Evolutionary conservation across 2,797 vertebrate genomes (phyloP).

Genomic region (Pseudochirops cupreus): DNA sequence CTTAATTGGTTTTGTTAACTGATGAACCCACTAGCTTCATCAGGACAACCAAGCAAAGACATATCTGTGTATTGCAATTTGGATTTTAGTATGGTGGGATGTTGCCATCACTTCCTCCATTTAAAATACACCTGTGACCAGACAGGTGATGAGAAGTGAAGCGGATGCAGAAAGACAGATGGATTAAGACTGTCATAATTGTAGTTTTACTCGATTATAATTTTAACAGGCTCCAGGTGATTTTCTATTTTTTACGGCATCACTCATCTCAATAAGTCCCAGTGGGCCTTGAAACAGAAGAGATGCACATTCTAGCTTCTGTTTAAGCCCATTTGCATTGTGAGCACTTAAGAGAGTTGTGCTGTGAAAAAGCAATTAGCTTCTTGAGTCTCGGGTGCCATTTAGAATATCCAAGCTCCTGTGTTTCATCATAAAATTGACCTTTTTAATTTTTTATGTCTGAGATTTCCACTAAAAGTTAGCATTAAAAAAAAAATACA

Average conservation of each 20-base stretch:
- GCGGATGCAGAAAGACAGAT: conserved; percentile 72
- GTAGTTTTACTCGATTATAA: conserved; percentile 80
- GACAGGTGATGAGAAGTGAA: conserved; percentile 75
- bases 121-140: conserved; percentile 75
- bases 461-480: conserved; percentile 82
- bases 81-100: conserved; percentile 27
- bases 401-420: conserved; percentile 84
- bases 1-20: conserved; percentile 66
- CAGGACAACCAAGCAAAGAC: conserved; percentile 41
- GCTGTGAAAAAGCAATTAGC: conserved; percentile 85
- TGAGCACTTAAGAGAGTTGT: conserved; percentile 81
- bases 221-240: conserved; percentile 83
- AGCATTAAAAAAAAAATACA: conserved; percentile 76
- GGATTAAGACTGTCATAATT: conserved; percentile 77
- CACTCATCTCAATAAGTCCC: conserved; percentile 78
- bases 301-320: conserved; percentile 74
- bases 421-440: conserved; percentile 85
- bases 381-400: conserved; percentile 84
- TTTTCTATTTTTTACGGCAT: conserved; percentile 78
- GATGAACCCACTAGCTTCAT: conserved; percentile 37
- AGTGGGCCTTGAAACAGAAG: conserved; percentile 74
- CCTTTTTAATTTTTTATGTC: conserved; percentile 87
- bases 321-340: conserved; percentile 68
- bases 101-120: conserved; percentile 64
- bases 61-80: conserved; percentile 24